Base-by-base conservation (phyloP, 2,888 invertebrate genomes). In the Hesperia comma region DNA sequence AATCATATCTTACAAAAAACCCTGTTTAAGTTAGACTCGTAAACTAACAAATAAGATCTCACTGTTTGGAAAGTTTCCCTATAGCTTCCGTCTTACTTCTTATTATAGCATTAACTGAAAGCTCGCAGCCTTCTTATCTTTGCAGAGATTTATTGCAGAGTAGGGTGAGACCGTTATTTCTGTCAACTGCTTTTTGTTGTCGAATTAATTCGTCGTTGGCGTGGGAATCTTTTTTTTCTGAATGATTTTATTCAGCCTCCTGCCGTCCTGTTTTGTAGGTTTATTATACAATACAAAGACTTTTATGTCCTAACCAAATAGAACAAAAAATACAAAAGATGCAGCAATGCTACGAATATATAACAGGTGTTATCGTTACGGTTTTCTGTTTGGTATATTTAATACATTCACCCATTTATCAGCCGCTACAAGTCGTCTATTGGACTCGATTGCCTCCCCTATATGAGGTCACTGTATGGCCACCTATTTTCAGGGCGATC, bases 131-230 rank as follows among this genome's bases (percentile, higher is more conserved):
- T 56, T 21, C 71, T 79, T 80, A 81, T 80, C 81, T 79, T 73
- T 72, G 60, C 60, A 49, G 69, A 79, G 78, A 81, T 81, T 81
- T 78, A 81, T 80, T 77, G 69, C 73, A 63, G 67, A 66, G 67
- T 51, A 67, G 74, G 77, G 71, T 70, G 73, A 71, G 76, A 74
- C 75, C 75, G 75, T 76, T 75, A 77, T 77, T 71, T 49, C 74
- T 77, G 76, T 77, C 79, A 75, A 76, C 78, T 76, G 71, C 70
- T 74, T 71, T 72, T 78, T 81, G 40, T 73, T 70, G 53, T 69
- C 61, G 72, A 75, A 74, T 78, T 77, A 79, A 78, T 81, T 79
- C 71, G 66, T 70, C 62, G 63, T 49, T 10, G 19, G 49, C 49
- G 19, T 7, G n/a, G n/a, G 32, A 53, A 32, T 53, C 53, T 53